Evolutionary conservation across 1,140 invertebrate species (phyloP).

Genomic region (Sycophaga agraensis): DNA sequence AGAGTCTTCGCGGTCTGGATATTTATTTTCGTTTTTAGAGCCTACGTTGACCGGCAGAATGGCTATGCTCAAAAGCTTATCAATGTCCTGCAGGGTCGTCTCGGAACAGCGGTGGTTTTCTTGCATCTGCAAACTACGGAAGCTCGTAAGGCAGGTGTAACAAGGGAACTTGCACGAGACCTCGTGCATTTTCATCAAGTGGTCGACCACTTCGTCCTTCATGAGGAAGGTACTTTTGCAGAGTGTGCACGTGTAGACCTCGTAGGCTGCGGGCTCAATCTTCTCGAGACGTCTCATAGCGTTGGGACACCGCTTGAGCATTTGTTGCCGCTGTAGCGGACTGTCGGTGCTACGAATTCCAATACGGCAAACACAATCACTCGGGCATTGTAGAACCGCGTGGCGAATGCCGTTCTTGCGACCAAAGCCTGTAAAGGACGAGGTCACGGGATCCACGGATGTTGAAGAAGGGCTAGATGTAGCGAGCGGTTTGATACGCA

Average conservation of each 20-base stretch:
- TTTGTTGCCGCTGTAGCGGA: slow-evolving; percentile 11
- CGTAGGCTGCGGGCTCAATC: slow-evolving; percentile 22
- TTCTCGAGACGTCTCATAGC: slow-evolving; percentile 26
- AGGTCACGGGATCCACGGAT: neutral
- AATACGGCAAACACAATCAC: slow-evolving; percentile 24
- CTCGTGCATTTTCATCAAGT: slow-evolving; percentile 25
- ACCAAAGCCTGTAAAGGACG: neutral
- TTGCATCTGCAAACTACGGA: slow-evolving; percentile 17
- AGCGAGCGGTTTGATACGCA: slow-evolving; percentile 1
- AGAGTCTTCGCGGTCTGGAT: slow-evolving; percentile 10
- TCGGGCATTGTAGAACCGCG: slow-evolving; percentile 18
- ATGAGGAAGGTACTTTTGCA: slow-evolving; percentile 28
- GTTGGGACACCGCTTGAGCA: slow-evolving; percentile 25
- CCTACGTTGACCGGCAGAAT: slow-evolving; percentile 14
- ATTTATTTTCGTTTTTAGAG: neutral
- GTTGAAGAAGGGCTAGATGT: neutral
- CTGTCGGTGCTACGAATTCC: slow-evolving; percentile 13
- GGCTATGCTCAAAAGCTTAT: slow-evolving; percentile 20
- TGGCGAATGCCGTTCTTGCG: slow-evolving; percentile 5
- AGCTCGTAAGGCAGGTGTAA: slow-evolving; percentile 17
- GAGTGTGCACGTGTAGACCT: slow-evolving; percentile 24
- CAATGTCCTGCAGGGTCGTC: slow-evolving; percentile 4
- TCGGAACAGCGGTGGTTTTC: slow-evolving; percentile 24
- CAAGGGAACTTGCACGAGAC: slow-evolving; percentile 27
- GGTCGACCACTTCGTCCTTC: slow-evolving; percentile 28